phyloP scores from a whole-genome alignment of 2,888 invertebrate species.

The Rhyacophila evoluta region DNA sequence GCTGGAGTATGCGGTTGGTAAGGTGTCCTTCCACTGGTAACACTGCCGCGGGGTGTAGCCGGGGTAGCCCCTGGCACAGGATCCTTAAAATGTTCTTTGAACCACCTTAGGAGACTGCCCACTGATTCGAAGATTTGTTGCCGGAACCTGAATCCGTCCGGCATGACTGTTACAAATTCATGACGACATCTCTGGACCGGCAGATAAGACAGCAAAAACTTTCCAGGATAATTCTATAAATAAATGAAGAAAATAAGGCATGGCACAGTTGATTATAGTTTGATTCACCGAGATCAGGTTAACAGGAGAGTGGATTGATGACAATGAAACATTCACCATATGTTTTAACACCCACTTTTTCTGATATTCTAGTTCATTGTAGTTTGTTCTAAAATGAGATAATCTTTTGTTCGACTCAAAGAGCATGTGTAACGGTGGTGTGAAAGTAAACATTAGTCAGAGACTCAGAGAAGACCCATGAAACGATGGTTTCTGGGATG shows the following conservation, averaged over 20 bases:
- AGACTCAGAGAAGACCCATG: too few relatives aligned
- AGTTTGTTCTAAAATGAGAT: too few relatives aligned
- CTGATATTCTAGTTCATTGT: too few relatives aligned
- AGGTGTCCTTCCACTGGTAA: constrained; percentile 72
- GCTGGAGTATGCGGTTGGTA: constrained; percentile 57
- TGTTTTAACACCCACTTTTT: too few relatives aligned
- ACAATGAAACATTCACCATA: too few relatives aligned
- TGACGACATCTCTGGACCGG: constrained; percentile 87
- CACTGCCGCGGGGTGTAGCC: constrained; percentile 77
- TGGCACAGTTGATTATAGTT: too few relatives aligned
- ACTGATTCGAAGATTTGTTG: constrained; percentile 89
- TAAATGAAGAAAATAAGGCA: neutral
- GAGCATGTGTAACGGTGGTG: too few relatives aligned
- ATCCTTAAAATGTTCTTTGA: constrained; percentile 97
- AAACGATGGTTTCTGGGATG: too few relatives aligned
- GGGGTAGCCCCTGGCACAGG: constrained; percentile 83
- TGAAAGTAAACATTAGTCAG: too few relatives aligned
- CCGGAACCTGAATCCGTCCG: constrained; percentile 93
- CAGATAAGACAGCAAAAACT: constrained; percentile 94
- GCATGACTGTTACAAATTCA: constrained; percentile 92
- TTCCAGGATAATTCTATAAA: constrained; percentile 81
- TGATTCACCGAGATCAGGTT: too few relatives aligned
- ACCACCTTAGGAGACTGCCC: constrained; percentile 88
- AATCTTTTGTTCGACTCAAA: too few relatives aligned
- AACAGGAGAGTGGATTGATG: too few relatives aligned